These are phyloP conservation scores for Ips nitidus DNA, from an alignment of 1,140 invertebrate genomes.

Conservation along the genomic window DNA sequence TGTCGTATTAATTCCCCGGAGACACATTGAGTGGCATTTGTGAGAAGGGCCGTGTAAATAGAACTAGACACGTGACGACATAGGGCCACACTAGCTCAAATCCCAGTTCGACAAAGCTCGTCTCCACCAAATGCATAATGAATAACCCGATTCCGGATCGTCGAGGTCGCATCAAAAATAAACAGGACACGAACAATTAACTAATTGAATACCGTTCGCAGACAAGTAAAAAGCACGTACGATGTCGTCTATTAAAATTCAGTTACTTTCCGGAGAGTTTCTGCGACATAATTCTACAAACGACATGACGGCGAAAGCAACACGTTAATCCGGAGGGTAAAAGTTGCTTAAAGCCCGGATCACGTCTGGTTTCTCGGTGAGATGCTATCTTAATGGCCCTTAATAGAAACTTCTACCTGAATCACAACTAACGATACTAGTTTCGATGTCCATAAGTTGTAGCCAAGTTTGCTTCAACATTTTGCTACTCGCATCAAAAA, in stretches of 20 bases:
- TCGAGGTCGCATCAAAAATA: too few relatives aligned
- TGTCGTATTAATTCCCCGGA: too few relatives aligned
- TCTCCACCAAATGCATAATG: background rate
- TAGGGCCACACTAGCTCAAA: background rate
- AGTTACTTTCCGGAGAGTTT: too few relatives aligned
- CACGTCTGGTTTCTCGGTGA: background rate
- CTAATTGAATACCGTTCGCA: too few relatives aligned
- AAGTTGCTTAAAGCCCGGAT: background rate
- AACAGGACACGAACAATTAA: too few relatives aligned
- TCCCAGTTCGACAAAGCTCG: conserved; percentile 1
- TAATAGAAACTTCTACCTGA: background rate
- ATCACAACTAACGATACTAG: background rate
- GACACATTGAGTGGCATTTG: too few relatives aligned
- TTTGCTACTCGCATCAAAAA: too few relatives aligned
- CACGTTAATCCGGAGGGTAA: background rate
- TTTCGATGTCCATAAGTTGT: too few relatives aligned
- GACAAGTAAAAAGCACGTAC: too few relatives aligned
- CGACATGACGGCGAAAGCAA: background rate
- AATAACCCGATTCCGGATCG: background rate
- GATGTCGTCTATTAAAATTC: too few relatives aligned
- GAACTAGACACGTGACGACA: background rate
- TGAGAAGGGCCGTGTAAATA: background rate
- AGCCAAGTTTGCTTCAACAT: too few relatives aligned
- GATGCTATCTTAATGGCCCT: background rate
- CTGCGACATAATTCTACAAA: too few relatives aligned